Conservation (phyloP, 1,140 invertebrate species). For the Drosophila parabipectinata region DNA sequence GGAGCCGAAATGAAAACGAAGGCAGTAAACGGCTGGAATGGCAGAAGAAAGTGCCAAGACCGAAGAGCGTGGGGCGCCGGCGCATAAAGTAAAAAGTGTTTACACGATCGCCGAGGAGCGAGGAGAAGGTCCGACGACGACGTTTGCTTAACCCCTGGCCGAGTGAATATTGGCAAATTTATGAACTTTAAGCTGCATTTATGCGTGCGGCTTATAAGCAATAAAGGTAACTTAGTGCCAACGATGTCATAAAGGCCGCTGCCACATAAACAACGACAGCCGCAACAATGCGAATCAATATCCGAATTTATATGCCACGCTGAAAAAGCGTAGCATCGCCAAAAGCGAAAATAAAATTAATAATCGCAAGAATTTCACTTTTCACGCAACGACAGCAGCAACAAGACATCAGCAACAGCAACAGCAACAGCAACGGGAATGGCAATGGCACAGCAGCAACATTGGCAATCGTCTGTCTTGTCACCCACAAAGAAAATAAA, state of each 20-base stretch:
- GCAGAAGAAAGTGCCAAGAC: constrained; percentile 52
- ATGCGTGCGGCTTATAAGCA: constrained; percentile 81
- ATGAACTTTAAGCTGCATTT: constrained; percentile 80
- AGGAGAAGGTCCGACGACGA: constrained; percentile 21
- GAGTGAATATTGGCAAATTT: constrained; percentile 72
- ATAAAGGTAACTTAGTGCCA: constrained; percentile 82
- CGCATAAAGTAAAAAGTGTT: constrained; percentile 49
- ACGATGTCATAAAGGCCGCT: constrained; percentile 76
- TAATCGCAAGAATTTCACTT: constrained; percentile 82
- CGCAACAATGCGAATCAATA: constrained; percentile 55
- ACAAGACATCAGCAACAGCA: constrained; percentile 20
- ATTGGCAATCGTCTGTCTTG: constrained; percentile 58
- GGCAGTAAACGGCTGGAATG: constrained; percentile 21
- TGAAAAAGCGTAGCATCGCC: constrained; percentile 71
- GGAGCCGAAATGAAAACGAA: constrained; percentile 15
- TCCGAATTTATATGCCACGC: constrained; percentile 68
- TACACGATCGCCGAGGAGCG: constrained; percentile 33
- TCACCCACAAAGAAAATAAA: constrained; percentile 69
- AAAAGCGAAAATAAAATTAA: constrained; percentile 82
- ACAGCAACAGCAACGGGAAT: constrained; percentile 7
- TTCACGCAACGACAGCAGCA: constrained; percentile 69
- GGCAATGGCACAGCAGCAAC: constrained; percentile 27
- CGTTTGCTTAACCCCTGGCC: constrained; percentile 39
- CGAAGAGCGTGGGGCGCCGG: constrained; percentile 50
- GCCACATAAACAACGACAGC: constrained; percentile 62